phyloP scores from a whole-genome alignment of 2,888 invertebrate species.

The Meiosimyza platycephala region DNA sequence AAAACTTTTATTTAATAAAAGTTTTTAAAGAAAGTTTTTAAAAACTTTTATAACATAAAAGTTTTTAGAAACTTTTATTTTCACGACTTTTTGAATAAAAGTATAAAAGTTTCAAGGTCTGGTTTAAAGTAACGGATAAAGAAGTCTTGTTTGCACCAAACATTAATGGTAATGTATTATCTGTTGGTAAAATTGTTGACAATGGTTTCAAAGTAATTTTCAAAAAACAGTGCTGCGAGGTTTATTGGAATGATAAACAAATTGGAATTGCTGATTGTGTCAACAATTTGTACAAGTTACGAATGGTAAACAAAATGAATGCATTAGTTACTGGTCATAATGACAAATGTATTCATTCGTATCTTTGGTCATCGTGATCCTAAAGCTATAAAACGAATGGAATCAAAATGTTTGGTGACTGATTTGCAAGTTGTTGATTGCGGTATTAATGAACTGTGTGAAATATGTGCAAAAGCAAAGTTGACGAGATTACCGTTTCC shows the following conservation, averaged over 20 bases:
- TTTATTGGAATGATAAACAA: slow-evolving; percentile 23
- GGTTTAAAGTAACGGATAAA: slow-evolving; percentile 15
- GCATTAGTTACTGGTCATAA: slow-evolving; percentile 15
- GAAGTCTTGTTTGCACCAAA: slow-evolving; percentile 44
- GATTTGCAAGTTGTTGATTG: slow-evolving; percentile 23
- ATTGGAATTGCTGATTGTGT: not conserved
- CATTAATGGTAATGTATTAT: slow-evolving; percentile 42
- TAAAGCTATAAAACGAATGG: slow-evolving; percentile 19
- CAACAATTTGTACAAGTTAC: too few relatives aligned
- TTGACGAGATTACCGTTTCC: slow-evolving; percentile 49
- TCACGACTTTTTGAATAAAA: too few relatives aligned
- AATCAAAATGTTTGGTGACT: not conserved
- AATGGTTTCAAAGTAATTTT: slow-evolving; percentile 35
- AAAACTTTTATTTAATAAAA: too few relatives aligned
- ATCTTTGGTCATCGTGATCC: slow-evolving; percentile 16
- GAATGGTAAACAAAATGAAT: not conserved
- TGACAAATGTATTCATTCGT: slow-evolving; percentile 25
- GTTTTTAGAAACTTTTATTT: too few relatives aligned
- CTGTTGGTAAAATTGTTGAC: too few relatives aligned
- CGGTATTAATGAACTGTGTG: slow-evolving; percentile 26
- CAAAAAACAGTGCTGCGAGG: slow-evolving; percentile 32
- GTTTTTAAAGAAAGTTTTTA: slow-evolving; percentile 14
- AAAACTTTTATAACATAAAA: too few relatives aligned
- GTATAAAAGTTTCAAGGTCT: too few relatives aligned
- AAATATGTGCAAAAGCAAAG: slow-evolving; percentile 41